phyloP scores from a whole-genome alignment of 2,888 invertebrate genomes.

The Ectropis crepuscularia region DNA sequence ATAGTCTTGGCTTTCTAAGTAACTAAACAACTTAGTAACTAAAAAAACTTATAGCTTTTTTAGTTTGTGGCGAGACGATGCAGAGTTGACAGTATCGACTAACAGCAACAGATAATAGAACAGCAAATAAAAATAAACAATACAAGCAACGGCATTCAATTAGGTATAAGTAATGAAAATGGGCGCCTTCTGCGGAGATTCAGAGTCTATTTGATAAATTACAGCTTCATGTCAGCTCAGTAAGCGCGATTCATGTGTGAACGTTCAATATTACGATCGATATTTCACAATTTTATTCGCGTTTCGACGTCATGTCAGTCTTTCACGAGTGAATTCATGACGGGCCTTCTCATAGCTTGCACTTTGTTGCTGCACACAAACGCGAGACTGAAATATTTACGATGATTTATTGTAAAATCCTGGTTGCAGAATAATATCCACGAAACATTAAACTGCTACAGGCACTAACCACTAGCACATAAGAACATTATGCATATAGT shows the following conservation, averaged over 20 bases:
- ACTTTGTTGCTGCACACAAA: background rate
- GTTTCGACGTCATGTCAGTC: conserved; percentile 22
- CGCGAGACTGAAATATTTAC: background rate
- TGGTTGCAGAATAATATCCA: too few species aligned
- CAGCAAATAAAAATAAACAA: conserved; percentile 26
- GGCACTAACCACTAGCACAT: too few species aligned
- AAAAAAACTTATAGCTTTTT: too few species aligned
- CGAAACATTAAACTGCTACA: too few species aligned
- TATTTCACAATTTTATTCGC: conserved; percentile 25
- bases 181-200: conserved; percentile 53
- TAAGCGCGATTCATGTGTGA: conserved; percentile 22
- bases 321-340: conserved; percentile 31
- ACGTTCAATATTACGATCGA: conserved; percentile 23
- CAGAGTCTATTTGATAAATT: conserved; percentile 54
- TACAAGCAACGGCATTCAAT: conserved; percentile 31
- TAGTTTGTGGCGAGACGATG: too few species aligned
- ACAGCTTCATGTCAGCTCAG: conserved; percentile 36
- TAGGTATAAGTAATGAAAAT: conserved; percentile 60
- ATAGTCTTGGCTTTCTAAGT: too few species aligned
- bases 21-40: too few species aligned
- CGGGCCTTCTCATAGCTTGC: background rate
- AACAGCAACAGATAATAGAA: too few species aligned
- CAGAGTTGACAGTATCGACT: too few species aligned
- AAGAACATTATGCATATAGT: too few species aligned
- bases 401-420: too few species aligned